Conservation (phyloP, 2,797 vertebrate species). For the Melopsittacus undulatus region DNA sequence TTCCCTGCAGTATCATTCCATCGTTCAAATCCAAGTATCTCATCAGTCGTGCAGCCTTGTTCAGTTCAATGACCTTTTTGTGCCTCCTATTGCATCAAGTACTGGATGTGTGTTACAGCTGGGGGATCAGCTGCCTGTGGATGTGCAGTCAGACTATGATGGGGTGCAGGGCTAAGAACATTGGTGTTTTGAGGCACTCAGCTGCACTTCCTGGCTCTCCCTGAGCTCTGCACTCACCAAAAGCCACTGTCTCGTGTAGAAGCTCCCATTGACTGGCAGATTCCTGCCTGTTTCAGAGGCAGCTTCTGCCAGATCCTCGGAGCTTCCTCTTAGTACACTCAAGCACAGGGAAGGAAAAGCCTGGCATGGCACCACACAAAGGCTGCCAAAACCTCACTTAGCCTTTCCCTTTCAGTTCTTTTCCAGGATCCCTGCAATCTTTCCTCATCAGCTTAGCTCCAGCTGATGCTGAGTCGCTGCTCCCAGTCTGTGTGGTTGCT, state of each 20-base stretch:
- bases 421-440: background rate
- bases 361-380: background rate
- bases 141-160: accelerated
- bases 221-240: background rate
- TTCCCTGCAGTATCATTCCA: background rate
- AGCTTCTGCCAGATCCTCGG: background rate
- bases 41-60: accelerated
- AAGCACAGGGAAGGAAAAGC: background rate
- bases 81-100: background rate
- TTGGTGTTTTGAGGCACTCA: background rate
- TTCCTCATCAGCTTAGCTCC: background rate
- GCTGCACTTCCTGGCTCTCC: background rate
- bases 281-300: background rate
- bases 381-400: background rate
- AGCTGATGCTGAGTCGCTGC: background rate
- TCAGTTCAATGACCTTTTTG: background rate
- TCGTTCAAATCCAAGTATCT: background rate
- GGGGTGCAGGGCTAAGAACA: accelerated
- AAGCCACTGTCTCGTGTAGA: background rate
- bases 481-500: accelerated
- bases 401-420: background rate
- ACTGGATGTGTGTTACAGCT: accelerated
- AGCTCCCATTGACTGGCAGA: background rate
- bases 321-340: background rate
- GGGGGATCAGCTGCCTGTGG: accelerated